Conservation (phyloP, 2,888 invertebrate genomes). For the Agrotis ipsilon region DNA sequence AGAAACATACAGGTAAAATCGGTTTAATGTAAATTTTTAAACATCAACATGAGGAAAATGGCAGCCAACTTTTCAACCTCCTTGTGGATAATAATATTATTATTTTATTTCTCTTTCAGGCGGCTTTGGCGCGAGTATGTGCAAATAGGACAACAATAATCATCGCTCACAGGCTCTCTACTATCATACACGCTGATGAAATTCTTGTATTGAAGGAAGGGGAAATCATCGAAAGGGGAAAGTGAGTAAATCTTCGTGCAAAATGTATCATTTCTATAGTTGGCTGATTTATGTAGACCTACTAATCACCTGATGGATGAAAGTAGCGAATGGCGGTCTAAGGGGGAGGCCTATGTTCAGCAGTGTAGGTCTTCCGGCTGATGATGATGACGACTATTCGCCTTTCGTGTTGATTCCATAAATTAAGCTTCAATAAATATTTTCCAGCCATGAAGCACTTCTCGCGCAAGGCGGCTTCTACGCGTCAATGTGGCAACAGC, state of each 20-base stretch:
- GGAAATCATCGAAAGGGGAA: conserved; percentile 97
- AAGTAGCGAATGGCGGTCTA: too few relatives aligned
- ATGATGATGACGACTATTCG: not conserved
- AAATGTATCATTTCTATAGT: too few relatives aligned
- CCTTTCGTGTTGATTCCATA: not conserved
- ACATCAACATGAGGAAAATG: not conserved
- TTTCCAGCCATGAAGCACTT: conserved; percentile 94
- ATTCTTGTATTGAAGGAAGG: conserved; percentile 98
- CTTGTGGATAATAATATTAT: not conserved
- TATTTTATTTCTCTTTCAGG: conserved; percentile 79
- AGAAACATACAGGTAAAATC: conserved; percentile 94
- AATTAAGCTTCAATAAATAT: not conserved
- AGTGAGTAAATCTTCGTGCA: conserved; percentile 77
- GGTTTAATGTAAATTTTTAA: not conserved
- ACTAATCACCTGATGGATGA: too few relatives aligned
- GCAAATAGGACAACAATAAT: conserved; percentile 97
- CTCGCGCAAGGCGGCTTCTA: conserved; percentile 94
- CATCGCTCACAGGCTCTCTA: conserved; percentile 98
- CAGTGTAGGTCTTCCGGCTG: too few relatives aligned
- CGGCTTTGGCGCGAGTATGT: conserved; percentile 94
- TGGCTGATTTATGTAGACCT: too few relatives aligned
- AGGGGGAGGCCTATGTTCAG: too few relatives aligned
- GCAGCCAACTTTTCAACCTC: too few relatives aligned
- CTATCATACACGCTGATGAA: conserved; percentile 98
- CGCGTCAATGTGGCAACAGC: conserved; percentile 98